phyloP scores from a whole-genome alignment of 2,888 invertebrate genomes.

The Tolmerus cingulatus region DNA sequence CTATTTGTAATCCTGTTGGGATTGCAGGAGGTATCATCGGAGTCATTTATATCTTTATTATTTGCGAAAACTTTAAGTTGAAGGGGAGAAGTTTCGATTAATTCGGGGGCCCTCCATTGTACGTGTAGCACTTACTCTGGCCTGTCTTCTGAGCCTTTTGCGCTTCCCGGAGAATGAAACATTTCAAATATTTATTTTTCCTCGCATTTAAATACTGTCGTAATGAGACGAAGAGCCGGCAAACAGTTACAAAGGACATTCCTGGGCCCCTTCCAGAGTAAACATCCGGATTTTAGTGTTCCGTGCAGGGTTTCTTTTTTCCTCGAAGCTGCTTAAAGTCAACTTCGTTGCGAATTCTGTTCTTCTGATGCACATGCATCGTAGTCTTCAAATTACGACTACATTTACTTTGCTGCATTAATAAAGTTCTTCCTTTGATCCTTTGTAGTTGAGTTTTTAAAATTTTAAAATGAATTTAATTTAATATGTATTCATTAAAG shows the following conservation, averaged over 20 bases:
- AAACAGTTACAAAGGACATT: background rate
- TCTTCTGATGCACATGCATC: background rate
- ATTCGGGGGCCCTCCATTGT: background rate
- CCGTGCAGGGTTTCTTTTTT: background rate
- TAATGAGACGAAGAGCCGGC: background rate
- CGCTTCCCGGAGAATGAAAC: background rate
- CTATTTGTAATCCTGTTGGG: constrained; percentile 15
- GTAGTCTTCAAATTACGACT: background rate
- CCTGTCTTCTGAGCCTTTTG: background rate
- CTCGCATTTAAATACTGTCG: background rate
- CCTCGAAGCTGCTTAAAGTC: background rate
- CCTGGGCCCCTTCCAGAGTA: background rate
- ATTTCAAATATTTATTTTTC: background rate
- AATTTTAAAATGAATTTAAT: background rate
- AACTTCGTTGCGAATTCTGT: background rate
- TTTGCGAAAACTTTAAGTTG: constrained; percentile 2
- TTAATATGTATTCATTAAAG: background rate
- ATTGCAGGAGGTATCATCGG: constrained; percentile 10
- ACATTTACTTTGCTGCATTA: background rate
- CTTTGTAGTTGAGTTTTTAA: background rate
- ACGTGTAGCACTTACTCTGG: background rate
- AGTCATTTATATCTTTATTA: constrained; percentile 9
- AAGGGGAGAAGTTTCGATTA: constrained; percentile 10
- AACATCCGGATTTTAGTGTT: background rate
- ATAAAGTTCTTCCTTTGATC: background rate